Conservation (phyloP, 1,140 invertebrate genomes). For the Meloidogyne exigua region DNA sequence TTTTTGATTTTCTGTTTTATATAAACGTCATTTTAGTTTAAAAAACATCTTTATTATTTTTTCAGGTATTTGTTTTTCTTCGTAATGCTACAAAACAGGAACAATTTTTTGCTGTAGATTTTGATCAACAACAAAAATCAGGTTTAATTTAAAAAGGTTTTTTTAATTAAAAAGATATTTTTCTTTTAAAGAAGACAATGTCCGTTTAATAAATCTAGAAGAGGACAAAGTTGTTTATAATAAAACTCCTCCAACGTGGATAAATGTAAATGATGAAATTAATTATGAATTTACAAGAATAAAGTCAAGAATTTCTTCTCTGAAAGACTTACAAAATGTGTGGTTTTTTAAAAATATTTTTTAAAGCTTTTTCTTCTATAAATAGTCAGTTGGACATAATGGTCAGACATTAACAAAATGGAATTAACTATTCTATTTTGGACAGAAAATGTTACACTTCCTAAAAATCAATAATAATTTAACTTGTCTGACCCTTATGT, state of each 20-base stretch:
- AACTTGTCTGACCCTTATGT: too few species aligned
- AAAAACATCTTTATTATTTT: not conserved
- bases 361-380: too few species aligned
- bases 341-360: not conserved
- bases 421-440: too few species aligned
- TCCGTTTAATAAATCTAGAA: slow-evolving; percentile 34
- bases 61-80: slow-evolving; percentile 40
- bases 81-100: slow-evolving; percentile 43
- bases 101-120: slow-evolving; percentile 12
- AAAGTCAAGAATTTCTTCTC: slow-evolving; percentile 28
- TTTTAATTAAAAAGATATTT: not conserved
- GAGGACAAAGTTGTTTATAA: slow-evolving; percentile 31
- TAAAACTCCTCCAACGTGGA: slow-evolving; percentile 44
- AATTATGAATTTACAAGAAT: slow-evolving; percentile 51
- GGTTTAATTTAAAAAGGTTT: not conserved
- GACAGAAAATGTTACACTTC: too few species aligned
- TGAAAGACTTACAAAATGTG: slow-evolving; percentile 43
- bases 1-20: not conserved
- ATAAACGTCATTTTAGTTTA: not conserved
- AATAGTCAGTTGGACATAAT: too few species aligned
- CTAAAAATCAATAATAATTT: too few species aligned
- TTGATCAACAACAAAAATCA: not conserved
- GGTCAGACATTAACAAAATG: too few species aligned
- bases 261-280: slow-evolving; percentile 51
- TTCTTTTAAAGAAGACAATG: slow-evolving; percentile 35